Conservation (phyloP, 2,888 invertebrate species). For the Pyrrhia umbra region DNA sequence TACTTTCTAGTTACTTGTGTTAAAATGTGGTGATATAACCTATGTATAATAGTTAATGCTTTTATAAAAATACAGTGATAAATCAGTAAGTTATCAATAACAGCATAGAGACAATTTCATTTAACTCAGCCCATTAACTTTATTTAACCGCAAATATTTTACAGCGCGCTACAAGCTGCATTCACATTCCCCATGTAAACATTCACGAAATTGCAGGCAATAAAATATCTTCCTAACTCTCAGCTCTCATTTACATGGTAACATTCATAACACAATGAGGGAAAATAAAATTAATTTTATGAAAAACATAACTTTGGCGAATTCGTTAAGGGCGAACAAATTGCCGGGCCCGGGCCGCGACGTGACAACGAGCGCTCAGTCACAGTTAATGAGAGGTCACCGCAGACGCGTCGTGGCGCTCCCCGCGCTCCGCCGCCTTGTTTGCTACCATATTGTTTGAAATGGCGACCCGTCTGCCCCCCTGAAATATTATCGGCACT, state of each 20-base stretch:
- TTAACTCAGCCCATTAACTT: slow-evolving; percentile 23
- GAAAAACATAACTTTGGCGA: slow-evolving; percentile 79
- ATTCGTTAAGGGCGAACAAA: slow-evolving; percentile 82
- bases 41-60: too few species aligned
- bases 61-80: slow-evolving; percentile 4
- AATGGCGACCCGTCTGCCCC: slow-evolving; percentile 63
- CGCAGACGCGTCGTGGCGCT: slow-evolving; percentile 67
- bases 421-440: slow-evolving; percentile 54
- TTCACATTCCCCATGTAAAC: slow-evolving; percentile 43
- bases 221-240: slow-evolving; percentile 58
- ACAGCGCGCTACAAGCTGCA: slow-evolving; percentile 45
- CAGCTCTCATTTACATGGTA: slow-evolving; percentile 71
- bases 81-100: background rate
- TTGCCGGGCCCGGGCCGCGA: slow-evolving; percentile 74
- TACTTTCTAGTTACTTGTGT: slow-evolving; percentile 23
- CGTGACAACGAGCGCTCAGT: slow-evolving; percentile 82
- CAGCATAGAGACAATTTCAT: slow-evolving; percentile 14
- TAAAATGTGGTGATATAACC: slow-evolving; percentile 5
- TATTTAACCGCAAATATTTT: slow-evolving; percentile 29
- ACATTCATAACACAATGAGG: slow-evolving; percentile 66
- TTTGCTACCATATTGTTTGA: slow-evolving; percentile 72
- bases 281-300: slow-evolving; percentile 81
- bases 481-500: slow-evolving; percentile 70
- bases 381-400: slow-evolving; percentile 82
- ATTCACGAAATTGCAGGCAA: slow-evolving; percentile 51